phyloP scores from a whole-genome alignment of 2,113 vertebrate genomes.

The Mustela lutreola region DNA sequence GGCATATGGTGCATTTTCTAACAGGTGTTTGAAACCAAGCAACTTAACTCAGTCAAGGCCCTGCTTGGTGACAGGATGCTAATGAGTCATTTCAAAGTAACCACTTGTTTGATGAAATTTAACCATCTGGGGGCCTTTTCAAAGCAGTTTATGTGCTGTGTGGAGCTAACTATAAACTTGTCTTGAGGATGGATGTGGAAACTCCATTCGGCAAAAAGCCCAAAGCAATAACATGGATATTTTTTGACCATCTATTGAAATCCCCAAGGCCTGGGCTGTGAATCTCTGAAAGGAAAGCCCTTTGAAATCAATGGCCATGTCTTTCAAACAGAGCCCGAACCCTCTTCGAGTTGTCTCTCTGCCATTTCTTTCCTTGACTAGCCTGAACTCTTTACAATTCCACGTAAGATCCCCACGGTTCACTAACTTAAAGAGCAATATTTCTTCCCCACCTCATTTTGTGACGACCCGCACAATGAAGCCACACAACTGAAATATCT shows the following conservation, averaged over 20 bases:
- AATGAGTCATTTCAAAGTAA: constrained; percentile 76
- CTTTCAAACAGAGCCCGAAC: constrained; percentile 65
- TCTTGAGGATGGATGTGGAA: constrained; percentile 78
- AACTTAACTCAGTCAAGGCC: constrained; percentile 61
- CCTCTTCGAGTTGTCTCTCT: constrained; percentile 58
- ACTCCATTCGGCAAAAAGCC: constrained; percentile 65
- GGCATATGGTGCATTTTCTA: constrained; percentile 52
- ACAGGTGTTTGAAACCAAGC: constrained; percentile 74
- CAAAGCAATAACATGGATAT: constrained; percentile 72
- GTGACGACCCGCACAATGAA: constrained; percentile 69
- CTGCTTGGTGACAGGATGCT: constrained; percentile 66
- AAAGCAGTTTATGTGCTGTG: constrained; percentile 71
- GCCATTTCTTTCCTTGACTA: constrained; percentile 71
- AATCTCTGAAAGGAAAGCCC: constrained; percentile 64
- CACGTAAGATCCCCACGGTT: constrained; percentile 77
- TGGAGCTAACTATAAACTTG: constrained; percentile 77
- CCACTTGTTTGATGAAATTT: constrained; percentile 75
- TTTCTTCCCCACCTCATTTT: constrained; percentile 75
- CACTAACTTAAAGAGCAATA: constrained; percentile 75
- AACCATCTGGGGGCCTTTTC: constrained; percentile 70
- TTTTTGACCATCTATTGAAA: constrained; percentile 74
- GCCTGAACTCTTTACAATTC: constrained; percentile 78
- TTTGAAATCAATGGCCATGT: constrained; percentile 26
- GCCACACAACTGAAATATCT: constrained; percentile 78
- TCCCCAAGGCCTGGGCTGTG: constrained; percentile 57